Conservation (phyloP, 2,888 invertebrate genomes). For the Scrobipalpa atriplicella region DNA sequence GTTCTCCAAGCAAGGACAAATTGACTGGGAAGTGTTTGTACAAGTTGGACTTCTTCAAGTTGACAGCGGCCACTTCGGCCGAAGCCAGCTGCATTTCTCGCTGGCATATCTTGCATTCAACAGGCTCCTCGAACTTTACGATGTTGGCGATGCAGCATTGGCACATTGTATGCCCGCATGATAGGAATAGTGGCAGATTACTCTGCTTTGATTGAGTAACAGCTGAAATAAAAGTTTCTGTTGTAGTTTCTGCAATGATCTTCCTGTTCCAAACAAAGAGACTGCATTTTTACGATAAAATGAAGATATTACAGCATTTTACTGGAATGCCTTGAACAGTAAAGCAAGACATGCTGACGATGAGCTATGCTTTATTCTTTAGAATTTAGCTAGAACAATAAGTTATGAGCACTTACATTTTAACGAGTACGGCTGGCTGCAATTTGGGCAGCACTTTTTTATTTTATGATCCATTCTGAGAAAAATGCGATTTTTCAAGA, state of each 20-base stretch:
- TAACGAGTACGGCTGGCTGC: conserved; percentile 66
- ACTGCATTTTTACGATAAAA: not conserved
- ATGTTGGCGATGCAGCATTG: conserved; percentile 82
- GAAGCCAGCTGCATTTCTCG: conserved; percentile 52
- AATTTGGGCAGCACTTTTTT: conserved; percentile 68
- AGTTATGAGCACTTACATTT: conserved; percentile 58
- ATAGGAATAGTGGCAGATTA: conserved; percentile 82
- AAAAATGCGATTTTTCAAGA: too few species aligned
- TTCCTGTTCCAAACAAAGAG: not conserved
- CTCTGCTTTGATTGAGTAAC: conserved; percentile 44
- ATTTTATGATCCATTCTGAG: conserved; percentile 57
- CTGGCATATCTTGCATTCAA: conserved; percentile 77
- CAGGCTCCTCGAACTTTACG: conserved; percentile 62
- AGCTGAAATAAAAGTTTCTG: conserved; percentile 15
- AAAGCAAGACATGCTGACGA: too few species aligned
- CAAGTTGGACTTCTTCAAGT: conserved; percentile 50
- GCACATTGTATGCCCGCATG: conserved; percentile 87
- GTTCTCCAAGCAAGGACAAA: conserved; percentile 65
- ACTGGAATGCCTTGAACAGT: too few species aligned
- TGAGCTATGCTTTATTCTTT: not conserved
- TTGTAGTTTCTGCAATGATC: not conserved
- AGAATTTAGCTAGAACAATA: not conserved
- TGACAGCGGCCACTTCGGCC: conserved; percentile 43
- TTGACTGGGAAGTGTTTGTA: conserved; percentile 67
- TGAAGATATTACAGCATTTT: too few species aligned